Evolutionary conservation across 2,888 invertebrate genomes (phyloP), one percentile per base, ranked within the genome.

Genomic region (Monoplex corrugatus): DNA sequence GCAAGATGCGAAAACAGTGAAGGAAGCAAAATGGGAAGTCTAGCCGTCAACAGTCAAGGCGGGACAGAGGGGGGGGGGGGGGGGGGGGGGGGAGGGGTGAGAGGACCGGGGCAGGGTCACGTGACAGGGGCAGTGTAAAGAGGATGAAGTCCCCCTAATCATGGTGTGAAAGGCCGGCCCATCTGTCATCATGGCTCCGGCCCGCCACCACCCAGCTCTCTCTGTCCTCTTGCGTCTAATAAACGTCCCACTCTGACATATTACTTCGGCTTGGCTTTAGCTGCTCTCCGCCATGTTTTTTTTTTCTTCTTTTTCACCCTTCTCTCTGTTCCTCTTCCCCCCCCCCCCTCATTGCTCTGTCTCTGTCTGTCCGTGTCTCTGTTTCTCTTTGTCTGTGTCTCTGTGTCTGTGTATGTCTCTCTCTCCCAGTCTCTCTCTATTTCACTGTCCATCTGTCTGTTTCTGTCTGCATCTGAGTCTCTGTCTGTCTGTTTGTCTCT

Each of bases 91-190:
- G 1, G 19, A 13, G 19, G 75, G 23, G 35, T 13, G 38, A 2
- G 35, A 75, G 75, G 28, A 35, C 57, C 57, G 16, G 10, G 28
- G 57, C 1, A 57, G 2, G 75, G 75, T 35, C 75, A 75, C 35
- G 75, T 75, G 75, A 75, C 16, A 23, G 75, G 3, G 75, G 75
- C 35, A 2, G 50, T 35, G 75, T 19, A 75, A 75, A 75, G 75
- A 75, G 75, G 75, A 75, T 75, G 75, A 75, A 35, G 75, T 75
- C 57, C 28, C 28, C 75, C 75, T 75, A 32, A 75, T 75, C 75
- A 32, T 75, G 75, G 35, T 35, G 8, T 32, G 75, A 75, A 75
- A 75, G 75, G 75, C 75, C 35, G 75, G 10, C 75, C 75, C 75
- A 38, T 75, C 75, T 75, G 75, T 75, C 75, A 75, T 10, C 23